Conservation (phyloP, 2,113 vertebrate genomes). For the Nothocercus julius region DNA sequence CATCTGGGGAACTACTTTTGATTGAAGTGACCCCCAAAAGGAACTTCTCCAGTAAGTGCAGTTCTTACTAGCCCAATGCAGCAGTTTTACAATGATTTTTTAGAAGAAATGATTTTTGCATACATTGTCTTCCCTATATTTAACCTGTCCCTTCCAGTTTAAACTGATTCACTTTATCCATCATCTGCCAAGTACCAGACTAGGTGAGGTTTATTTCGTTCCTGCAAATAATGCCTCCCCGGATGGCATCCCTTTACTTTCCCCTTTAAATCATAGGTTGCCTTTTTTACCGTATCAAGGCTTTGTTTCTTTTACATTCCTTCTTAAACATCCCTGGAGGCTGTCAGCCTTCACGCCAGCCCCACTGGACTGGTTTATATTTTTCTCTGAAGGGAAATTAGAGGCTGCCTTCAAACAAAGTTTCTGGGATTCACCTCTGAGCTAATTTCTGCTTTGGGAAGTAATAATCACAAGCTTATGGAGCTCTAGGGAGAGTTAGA, state of each 20-base stretch:
- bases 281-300: neutral
- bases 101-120: neutral
- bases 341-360: neutral
- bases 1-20: neutral
- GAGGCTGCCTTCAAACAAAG: neutral
- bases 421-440: neutral
- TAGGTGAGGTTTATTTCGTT: neutral
- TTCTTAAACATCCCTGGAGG: neutral
- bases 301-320: neutral
- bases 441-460: neutral
- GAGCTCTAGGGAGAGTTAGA: neutral
- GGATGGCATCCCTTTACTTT: neutral
- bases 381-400: neutral
- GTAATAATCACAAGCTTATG: neutral
- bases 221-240: neutral
- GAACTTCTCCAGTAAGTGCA: neutral
- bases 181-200: neutral
- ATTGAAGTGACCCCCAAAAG: rapidly evolving
- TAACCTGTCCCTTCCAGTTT: neutral
- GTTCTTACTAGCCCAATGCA: neutral
- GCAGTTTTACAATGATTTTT: neutral
- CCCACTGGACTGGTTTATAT: neutral
- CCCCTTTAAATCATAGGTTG: neutral
- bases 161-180: neutral
- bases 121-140: neutral